Percentiles rank a stretch among this genome's conserved stretches.
Evolutionary conservation across 1,140 invertebrate species (phyloP).

Genomic region (Homarus americanus): DNA sequence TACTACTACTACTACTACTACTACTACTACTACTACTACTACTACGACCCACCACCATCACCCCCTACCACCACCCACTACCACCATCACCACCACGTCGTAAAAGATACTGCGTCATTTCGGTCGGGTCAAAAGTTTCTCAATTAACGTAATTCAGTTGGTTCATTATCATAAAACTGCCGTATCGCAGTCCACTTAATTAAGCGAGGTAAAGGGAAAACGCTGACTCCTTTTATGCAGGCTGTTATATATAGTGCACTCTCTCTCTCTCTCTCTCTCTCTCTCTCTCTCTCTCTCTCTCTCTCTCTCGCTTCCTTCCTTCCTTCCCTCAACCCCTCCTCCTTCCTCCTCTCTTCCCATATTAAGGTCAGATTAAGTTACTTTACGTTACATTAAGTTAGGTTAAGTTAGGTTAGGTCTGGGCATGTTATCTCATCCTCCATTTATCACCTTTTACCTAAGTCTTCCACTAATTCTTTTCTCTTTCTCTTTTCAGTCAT

Average conservation of each 20-base stretch:
- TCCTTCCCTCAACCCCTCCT: too few relatives aligned
- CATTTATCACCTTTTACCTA: background rate
- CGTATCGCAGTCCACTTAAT: background rate
- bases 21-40: background rate
- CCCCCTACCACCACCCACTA: background rate
- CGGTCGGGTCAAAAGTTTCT: background rate
- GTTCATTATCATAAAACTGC: slow-evolving; percentile 16
- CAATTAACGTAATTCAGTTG: slow-evolving; percentile 6
- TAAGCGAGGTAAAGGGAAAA: slow-evolving; percentile 15
- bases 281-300: too few relatives aligned
- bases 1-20: too few relatives aligned
- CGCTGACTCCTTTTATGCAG: slow-evolving; percentile 16
- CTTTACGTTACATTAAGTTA: too few relatives aligned
- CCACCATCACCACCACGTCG: background rate
- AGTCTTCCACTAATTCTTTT: background rate
- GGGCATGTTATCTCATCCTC: too few relatives aligned
- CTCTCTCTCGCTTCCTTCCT: too few relatives aligned
- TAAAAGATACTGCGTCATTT: slow-evolving; percentile 16
- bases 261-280: too few relatives aligned
- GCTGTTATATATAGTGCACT: too few relatives aligned
- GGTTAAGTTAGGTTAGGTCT: too few relatives aligned
- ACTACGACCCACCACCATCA: background rate
- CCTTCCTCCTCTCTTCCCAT: too few relatives aligned
- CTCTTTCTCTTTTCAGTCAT: background rate
- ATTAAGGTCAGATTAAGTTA: too few relatives aligned